A percentile compares a stretch with the other conserved stretches of the same genome.
Conservation (phyloP, 92 coral and sea anemone species). For the Palythoa heliodiscus region DNA sequence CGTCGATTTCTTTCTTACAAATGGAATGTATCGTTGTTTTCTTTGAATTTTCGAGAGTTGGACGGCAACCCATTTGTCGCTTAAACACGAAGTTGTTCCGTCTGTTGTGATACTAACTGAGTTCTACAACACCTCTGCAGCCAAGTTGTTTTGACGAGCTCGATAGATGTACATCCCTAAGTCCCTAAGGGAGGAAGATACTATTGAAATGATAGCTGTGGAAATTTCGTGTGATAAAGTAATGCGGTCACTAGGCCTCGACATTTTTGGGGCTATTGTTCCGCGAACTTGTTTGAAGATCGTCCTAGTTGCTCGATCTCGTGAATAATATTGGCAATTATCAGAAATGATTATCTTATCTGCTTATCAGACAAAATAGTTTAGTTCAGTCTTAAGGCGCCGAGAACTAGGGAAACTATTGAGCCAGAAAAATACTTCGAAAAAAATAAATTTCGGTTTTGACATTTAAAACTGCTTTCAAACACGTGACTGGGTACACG, state of each 20-base stretch:
- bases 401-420: constrained; percentile 19
- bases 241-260: background rate
- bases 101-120: background rate
- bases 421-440: background rate
- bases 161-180: background rate
- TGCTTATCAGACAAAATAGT: background rate
- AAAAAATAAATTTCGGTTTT: background rate
- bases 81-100: background rate
- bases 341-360: constrained; percentile 37
- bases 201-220: background rate
- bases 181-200: background rate
- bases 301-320: background rate
- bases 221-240: constrained; percentile 8
- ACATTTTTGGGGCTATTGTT: background rate
- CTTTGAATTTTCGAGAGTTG: background rate
- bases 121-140: background rate
- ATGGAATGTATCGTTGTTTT: background rate
- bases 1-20: background rate
- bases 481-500: constrained; percentile 1
- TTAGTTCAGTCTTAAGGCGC: constrained; percentile 24
- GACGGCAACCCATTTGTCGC: background rate
- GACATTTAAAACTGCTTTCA: background rate
- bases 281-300: constrained; percentile 1
- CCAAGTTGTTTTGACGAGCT: background rate
- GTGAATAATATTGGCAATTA: constrained; percentile 1